phyloP scores from a whole-genome alignment of 2,113 vertebrate genomes.

The Morone chrysops region DNA sequence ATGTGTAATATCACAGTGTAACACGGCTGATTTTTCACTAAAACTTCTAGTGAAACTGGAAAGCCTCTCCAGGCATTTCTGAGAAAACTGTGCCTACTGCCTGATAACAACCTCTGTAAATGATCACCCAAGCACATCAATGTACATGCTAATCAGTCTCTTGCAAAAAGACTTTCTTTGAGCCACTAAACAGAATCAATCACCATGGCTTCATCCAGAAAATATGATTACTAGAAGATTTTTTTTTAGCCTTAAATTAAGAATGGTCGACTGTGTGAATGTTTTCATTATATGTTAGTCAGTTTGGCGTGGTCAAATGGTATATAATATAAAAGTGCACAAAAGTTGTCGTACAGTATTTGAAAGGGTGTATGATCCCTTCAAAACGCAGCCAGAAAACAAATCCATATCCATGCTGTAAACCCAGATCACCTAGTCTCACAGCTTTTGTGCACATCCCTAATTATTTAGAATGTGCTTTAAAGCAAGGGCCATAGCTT shows the following conservation, averaged over 20 bases:
- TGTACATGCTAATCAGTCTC: background rate
- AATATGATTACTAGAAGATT: background rate
- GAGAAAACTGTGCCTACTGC: background rate
- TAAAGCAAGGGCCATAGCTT: no score
- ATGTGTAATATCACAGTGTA: constrained; percentile 21
- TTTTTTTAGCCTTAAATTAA: background rate
- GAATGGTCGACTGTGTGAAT: background rate
- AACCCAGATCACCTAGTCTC: no score
- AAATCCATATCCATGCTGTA: no score
- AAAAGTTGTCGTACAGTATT: no score
- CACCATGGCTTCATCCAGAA: background rate
- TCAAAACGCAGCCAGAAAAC: no score
- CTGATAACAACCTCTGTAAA: constrained; percentile 19
- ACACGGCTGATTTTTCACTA: background rate
- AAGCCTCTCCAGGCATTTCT: constrained; percentile 9
- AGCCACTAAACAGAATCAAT: background rate
- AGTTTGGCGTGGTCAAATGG: no score
- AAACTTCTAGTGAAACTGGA: constrained; percentile 1
- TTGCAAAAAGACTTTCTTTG: constrained; percentile 12
- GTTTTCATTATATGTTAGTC: background rate
- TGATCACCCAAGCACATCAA: constrained; percentile 7
- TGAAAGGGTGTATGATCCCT: no score
- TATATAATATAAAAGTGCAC: no score
- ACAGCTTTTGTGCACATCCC: no score
- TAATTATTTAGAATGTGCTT: no score